Conservation (phyloP, 2,888 invertebrate species). For the Pilophorus perplexus region DNA sequence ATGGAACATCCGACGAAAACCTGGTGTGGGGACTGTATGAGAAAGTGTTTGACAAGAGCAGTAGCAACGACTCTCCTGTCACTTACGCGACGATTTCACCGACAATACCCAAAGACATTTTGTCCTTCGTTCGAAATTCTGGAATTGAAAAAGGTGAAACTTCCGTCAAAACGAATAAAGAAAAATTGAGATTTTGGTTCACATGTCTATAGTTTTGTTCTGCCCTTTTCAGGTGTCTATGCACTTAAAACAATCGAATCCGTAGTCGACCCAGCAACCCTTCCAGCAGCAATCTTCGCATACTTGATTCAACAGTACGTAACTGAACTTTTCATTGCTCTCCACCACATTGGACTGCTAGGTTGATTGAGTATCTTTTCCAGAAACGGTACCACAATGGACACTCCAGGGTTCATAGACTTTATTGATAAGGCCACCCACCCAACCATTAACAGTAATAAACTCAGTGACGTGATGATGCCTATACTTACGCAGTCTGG, state of each 20-base stretch:
- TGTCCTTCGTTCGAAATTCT: not conserved
- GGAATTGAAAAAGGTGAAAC: conserved; percentile 22
- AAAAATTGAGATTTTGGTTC: too few species aligned
- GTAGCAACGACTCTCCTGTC: not conserved
- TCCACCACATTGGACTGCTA: too few species aligned
- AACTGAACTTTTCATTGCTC: too few species aligned
- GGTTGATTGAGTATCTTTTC: too few species aligned
- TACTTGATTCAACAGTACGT: too few species aligned
- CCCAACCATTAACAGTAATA: not conserved
- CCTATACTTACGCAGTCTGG: conserved; percentile 15
- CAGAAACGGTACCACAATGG: not conserved
- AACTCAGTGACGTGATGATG: not conserved
- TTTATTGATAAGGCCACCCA: not conserved
- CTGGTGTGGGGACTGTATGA: not conserved
- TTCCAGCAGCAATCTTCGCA: too few species aligned
- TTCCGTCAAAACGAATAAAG: too few species aligned
- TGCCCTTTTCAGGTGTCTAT: too few species aligned
- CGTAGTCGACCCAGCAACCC: too few species aligned
- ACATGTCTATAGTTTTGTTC: not conserved
- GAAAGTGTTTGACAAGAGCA: not conserved
- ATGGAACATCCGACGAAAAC: not conserved
- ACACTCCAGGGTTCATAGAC: not conserved
- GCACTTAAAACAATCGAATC: too few species aligned
- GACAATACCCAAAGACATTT: not conserved
- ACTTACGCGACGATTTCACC: not conserved